Percentiles rank a stretch among this genome's conserved stretches.
Evolutionary conservation across 2,797 vertebrate genomes (phyloP).

Genomic region (Acridotheres tristis): DNA sequence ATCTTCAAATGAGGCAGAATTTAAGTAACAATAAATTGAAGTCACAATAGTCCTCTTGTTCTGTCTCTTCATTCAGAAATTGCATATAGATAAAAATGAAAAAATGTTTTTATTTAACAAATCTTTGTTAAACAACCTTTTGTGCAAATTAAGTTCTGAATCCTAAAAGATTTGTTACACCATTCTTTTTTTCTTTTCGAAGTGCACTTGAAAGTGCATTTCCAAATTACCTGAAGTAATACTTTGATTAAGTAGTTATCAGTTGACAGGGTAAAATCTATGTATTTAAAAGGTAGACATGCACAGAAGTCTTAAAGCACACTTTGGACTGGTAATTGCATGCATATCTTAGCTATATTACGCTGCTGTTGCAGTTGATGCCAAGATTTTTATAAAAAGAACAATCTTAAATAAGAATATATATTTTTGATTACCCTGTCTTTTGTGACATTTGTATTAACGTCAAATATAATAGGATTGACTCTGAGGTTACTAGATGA

Average conservation of each 20-base stretch:
- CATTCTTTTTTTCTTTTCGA: background rate
- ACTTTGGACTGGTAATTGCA: background rate
- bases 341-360: background rate
- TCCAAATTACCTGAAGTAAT: background rate
- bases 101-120: background rate
- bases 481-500: background rate
- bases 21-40: background rate
- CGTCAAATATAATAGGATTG: background rate
- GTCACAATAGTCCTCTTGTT: background rate
- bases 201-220: background rate
- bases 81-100: background rate
- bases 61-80: background rate
- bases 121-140: background rate
- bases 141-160: background rate
- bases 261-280: background rate
- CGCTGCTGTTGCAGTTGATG: background rate
- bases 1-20: background rate
- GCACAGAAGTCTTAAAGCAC: background rate
- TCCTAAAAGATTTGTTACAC: background rate
- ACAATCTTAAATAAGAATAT: background rate
- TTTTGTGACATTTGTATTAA: background rate
- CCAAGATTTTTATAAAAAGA: background rate
- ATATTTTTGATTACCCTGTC: background rate
- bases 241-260: background rate
- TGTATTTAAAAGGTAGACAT: background rate